Conservation (phyloP, 1,140 invertebrate genomes). For the Zophobas morio region DNA sequence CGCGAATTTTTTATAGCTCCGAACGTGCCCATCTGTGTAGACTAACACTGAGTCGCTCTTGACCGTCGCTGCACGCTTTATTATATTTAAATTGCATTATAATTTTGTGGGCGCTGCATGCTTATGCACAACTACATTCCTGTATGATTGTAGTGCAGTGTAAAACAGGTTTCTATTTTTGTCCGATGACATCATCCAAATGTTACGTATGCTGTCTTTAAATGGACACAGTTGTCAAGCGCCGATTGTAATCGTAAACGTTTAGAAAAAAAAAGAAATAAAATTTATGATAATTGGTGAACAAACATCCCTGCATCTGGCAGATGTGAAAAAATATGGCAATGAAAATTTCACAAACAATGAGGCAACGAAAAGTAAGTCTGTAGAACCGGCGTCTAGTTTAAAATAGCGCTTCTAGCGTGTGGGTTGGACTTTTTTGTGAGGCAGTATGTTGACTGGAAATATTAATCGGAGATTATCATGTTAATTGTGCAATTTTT, state of each 20-base stretch:
- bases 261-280: constrained; percentile 6
- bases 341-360: neutral
- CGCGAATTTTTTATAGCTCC: too few species aligned
- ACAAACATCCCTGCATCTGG: neutral
- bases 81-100: neutral
- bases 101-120: neutral
- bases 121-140: constrained; percentile 7
- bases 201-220: constrained; percentile 55
- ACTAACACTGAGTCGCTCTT: neutral
- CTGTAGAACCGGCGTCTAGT: too few species aligned
- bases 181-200: constrained; percentile 52
- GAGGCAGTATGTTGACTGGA: too few species aligned
- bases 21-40: constrained; percentile 11
- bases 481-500: too few species aligned
- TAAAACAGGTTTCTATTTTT: constrained; percentile 55
- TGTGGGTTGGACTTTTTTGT: too few species aligned
- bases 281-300: constrained; percentile 9
- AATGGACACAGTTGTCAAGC: constrained; percentile 55
- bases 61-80: neutral
- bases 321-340: neutral
- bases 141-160: constrained; percentile 29
- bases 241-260: constrained; percentile 52
- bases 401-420: too few species aligned
- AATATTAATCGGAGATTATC: too few species aligned
- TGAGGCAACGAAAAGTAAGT: too few species aligned